phyloP scores from a whole-genome alignment of 2,113 vertebrate species.

The Morone saxatilis region DNA sequence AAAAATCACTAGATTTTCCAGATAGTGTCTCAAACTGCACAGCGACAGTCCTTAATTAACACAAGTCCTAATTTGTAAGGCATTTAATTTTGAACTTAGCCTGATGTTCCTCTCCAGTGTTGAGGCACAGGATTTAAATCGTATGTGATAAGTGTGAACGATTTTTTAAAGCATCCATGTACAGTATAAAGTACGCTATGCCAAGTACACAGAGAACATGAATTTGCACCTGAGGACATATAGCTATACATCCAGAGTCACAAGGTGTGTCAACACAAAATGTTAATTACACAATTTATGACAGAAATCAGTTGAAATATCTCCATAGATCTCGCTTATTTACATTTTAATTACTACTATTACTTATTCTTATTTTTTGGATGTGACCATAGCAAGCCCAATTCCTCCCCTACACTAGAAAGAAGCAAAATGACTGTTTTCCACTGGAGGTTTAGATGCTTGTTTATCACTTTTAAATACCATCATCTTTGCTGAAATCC shows the following conservation, averaged over 20 bases:
- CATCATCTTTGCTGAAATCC: slow-evolving; percentile 90
- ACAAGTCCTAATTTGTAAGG: slow-evolving; percentile 69
- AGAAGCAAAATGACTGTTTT: slow-evolving; percentile 85
- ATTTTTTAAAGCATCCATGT: slow-evolving; percentile 70
- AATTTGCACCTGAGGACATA: slow-evolving; percentile 76
- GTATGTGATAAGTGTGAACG: slow-evolving; percentile 78
- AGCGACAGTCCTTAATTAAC: slow-evolving; percentile 58
- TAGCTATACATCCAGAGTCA: slow-evolving; percentile 64
- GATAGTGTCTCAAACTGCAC: slow-evolving; percentile 56
- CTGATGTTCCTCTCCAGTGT: slow-evolving; percentile 63
- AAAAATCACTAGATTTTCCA: slow-evolving; percentile 47
- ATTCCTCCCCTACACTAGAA: slow-evolving; percentile 83
- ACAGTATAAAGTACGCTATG: slow-evolving; percentile 67
- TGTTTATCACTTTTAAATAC: slow-evolving; percentile 92
- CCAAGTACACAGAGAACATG: slow-evolving; percentile 73
- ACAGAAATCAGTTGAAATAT: slow-evolving; percentile 78
- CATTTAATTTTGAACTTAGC: slow-evolving; percentile 75
- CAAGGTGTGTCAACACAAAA: slow-evolving; percentile 77
- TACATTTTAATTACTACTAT: slow-evolving; percentile 87
- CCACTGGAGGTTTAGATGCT: slow-evolving; percentile 89
- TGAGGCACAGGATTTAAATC: slow-evolving; percentile 75
- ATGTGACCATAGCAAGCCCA: slow-evolving; percentile 83
- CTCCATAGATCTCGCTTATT: slow-evolving; percentile 78
- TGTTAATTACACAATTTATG: slow-evolving; percentile 79
- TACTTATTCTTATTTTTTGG: slow-evolving; percentile 84